Conservation (phyloP, 1,140 invertebrate species). For the Lerema accius region DNA sequence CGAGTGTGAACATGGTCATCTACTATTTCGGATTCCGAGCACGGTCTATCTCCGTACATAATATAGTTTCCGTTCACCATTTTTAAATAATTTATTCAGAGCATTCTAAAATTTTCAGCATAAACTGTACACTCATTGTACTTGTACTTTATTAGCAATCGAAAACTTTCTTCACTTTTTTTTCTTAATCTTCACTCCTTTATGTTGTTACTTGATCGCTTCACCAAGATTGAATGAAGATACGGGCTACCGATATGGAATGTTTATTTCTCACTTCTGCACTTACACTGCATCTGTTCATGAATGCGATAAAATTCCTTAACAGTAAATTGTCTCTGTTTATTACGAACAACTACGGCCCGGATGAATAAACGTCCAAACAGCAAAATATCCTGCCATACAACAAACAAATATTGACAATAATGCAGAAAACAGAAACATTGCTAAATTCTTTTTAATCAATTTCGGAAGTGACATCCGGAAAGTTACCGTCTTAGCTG, state of each 20-base stretch:
- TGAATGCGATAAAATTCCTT: constrained; percentile 53
- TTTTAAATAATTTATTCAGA: constrained; percentile 37
- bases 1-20: constrained; percentile 71
- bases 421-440: not conserved
- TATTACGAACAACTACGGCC: constrained; percentile 40
- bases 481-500: too few relatives aligned
- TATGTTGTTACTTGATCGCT: constrained; percentile 19
- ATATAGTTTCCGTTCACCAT: constrained; percentile 79
- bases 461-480: too few relatives aligned
- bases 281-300: constrained; percentile 19
- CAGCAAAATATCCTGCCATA: constrained; percentile 32
- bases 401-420: constrained; percentile 20
- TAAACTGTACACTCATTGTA: constrained; percentile 11
- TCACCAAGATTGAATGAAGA: constrained; percentile 44
- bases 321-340: constrained; percentile 45
- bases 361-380: constrained; percentile 41
- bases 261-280: constrained; percentile 67
- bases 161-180: too few relatives aligned
- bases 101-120: not conserved
- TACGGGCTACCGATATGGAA: constrained; percentile 48
- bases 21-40: constrained; percentile 70
- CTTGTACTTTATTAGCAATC: constrained; percentile 10
- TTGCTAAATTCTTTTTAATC: constrained; percentile 1
- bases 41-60: constrained; percentile 71
- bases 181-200: too few relatives aligned